Evolutionary conservation across 1,140 invertebrate genomes (phyloP).

Genomic region (Eumaeus atala): DNA sequence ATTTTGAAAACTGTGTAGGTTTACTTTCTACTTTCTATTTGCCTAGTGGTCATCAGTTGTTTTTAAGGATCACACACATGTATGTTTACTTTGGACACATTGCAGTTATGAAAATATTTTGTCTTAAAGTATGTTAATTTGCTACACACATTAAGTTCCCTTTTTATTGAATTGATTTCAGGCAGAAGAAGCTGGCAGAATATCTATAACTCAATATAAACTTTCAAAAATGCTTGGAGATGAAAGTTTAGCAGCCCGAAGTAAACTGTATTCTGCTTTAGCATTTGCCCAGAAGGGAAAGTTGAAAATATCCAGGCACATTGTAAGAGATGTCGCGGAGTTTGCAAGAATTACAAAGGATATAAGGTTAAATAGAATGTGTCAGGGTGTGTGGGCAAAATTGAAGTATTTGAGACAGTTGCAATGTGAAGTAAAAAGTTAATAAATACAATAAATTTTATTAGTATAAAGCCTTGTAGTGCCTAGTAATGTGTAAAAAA

Average conservation of each 20-base stretch:
- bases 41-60: too few relatives aligned
- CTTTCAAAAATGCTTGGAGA: conserved; percentile 87
- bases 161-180: too few relatives aligned
- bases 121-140: too few relatives aligned
- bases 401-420: conserved; percentile 76
- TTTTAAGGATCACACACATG: too few relatives aligned
- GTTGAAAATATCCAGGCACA: conserved; percentile 77
- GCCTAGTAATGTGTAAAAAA: conserved; percentile 15
- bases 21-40: neutral
- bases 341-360: conserved; percentile 76
- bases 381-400: conserved; percentile 88
- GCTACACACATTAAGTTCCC: conserved; percentile 19
- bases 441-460: conserved; percentile 15
- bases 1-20: conserved; percentile 86
- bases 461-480: conserved; percentile 13
- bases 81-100: too few relatives aligned
- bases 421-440: conserved; percentile 4
- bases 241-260: conserved; percentile 84
- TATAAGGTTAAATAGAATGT: conserved; percentile 83
- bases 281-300: conserved; percentile 88
- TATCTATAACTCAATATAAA: conserved; percentile 87
- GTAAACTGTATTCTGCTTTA: conserved; percentile 89
- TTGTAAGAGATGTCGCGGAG: conserved; percentile 80
- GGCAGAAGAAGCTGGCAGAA: conserved; percentile 90
- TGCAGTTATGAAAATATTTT: too few relatives aligned